Base-by-base conservation (phyloP, 2,113 vertebrate species). In the Cygnus atratus region DNA sequence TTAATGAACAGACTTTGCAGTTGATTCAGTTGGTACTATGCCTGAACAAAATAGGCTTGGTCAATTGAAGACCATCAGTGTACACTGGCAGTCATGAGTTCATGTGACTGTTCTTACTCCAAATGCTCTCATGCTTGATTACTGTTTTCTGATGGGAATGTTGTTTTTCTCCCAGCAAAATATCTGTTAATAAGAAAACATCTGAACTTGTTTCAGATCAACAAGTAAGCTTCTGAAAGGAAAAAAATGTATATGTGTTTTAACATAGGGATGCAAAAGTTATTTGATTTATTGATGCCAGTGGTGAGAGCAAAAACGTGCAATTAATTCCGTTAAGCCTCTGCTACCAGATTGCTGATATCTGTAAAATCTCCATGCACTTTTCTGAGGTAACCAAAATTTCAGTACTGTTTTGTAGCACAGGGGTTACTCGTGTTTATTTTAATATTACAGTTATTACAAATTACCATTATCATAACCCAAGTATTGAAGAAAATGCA, bases 361-460 rank as follows among this genome's bases (percentile, higher is more conserved):
- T 95, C 85, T 98, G 95, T 82, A 79, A 95, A 61, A 68, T 94
- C 57, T 81, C 88, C 48, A 54, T 95, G 39, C 59, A 72, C 80
- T 97, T 98, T 87, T 98, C 97, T 57, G 93, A 98, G 95, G 94
- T 97, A 90, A 76, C 26, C 17, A 66, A 68, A 65, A 65, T 74
- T 43, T 59, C 83, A 65, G 19, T 57, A 54, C 28, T 84, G 3
- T 48, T 66, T 78, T 81, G 9, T 61, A 73, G 48, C 65, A 37
- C 14, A 44, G 37, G 71, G 20, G 62, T 91, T 78, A 62, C 10
- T 43, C 28, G 8, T 67, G 37, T 52, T 80, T 84, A 22, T 76
- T 88, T 83, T 68, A 75, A 19, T 55, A 29, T 58, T 54, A 37
- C 26, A 68, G 35, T 75, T 87, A 63, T n/a, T 37, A 80, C 28